phyloP scores from a whole-genome alignment of 1,140 invertebrate genomes.

The Tribolium madens region DNA sequence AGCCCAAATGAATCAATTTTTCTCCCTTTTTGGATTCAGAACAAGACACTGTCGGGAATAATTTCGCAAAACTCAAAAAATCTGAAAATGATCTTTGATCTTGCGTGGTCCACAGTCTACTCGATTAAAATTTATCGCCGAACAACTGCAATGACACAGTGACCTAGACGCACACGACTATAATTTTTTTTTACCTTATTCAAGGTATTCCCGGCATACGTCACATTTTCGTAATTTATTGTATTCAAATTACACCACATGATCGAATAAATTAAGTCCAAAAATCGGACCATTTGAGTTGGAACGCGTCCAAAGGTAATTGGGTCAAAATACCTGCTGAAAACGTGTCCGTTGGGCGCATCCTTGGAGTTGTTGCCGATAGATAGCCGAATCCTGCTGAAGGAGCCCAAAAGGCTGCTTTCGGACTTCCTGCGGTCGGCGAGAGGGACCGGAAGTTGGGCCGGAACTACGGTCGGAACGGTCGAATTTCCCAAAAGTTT shows the following conservation, averaged over 20 bases:
- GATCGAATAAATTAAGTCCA: not conserved
- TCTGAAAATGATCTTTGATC: not conserved
- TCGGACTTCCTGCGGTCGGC: conserved; percentile 52
- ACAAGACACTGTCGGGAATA: not conserved
- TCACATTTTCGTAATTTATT: not conserved
- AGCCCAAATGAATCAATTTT: no score
- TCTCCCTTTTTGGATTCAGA: no score
- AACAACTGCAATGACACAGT: conserved; percentile 16
- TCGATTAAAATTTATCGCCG: conserved; percentile 15
- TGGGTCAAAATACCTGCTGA: conserved; percentile 56
- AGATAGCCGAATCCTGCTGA: conserved; percentile 54
- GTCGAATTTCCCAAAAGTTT: conserved; percentile 47
- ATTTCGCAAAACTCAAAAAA: not conserved
- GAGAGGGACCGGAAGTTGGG: not conserved
- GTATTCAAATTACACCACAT: not conserved
- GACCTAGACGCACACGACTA: conserved; percentile 2
- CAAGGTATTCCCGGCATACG: conserved; percentile 18
- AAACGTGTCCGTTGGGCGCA: conserved; percentile 56
- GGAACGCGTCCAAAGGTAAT: not conserved
- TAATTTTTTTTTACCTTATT: conserved; percentile 3
- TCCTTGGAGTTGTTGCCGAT: conserved; percentile 54
- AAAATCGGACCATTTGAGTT: not conserved
- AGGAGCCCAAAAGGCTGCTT: conserved; percentile 56
- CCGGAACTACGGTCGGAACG: conserved; percentile 5
- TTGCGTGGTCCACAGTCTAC: not conserved